Conservation (phyloP, 2,888 invertebrate species). For the Pristionchus maxplancki region DNA sequence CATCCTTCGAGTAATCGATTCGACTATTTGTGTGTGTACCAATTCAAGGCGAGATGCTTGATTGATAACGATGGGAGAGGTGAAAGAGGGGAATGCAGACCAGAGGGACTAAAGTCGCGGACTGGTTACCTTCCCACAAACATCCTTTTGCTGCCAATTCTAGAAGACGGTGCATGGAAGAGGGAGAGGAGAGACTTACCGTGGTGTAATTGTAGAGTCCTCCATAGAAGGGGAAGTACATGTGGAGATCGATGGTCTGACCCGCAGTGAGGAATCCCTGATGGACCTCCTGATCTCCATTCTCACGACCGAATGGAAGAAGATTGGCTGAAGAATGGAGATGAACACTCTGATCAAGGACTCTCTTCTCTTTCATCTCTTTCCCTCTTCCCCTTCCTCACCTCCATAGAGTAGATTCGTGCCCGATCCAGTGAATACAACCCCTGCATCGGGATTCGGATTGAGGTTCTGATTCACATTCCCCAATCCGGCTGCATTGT, state of each 20-base stretch:
- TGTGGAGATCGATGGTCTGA: constrained; percentile 76
- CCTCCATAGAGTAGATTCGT: constrained; percentile 74
- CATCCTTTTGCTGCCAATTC: background rate
- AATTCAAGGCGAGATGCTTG: constrained; percentile 25
- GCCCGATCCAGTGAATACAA: constrained; percentile 73
- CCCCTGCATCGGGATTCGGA: constrained; percentile 57
- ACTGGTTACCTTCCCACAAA: background rate
- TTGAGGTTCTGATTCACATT: constrained; percentile 52
- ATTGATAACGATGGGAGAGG: constrained; percentile 35
- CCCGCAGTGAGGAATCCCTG: constrained; percentile 75
- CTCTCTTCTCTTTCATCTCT: background rate
- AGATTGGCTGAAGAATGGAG: constrained; percentile 65
- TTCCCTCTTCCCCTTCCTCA: constrained; percentile 30
- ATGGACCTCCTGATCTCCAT: constrained; percentile 74
- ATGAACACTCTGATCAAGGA: no score
- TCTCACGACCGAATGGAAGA: constrained; percentile 75
- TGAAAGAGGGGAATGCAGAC: background rate
- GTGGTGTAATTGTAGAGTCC: constrained; percentile 76
- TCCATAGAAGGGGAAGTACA: constrained; percentile 76
- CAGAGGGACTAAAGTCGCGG: background rate
- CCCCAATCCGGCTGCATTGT: constrained; percentile 40
- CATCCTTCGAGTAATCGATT: constrained; percentile 35
- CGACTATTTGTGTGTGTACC: constrained; percentile 40
- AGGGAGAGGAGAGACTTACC: constrained; percentile 55
- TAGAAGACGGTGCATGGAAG: background rate